Conservation (phyloP, 2,797 vertebrate genomes). For the Chaenodraco wilsoni region DNA sequence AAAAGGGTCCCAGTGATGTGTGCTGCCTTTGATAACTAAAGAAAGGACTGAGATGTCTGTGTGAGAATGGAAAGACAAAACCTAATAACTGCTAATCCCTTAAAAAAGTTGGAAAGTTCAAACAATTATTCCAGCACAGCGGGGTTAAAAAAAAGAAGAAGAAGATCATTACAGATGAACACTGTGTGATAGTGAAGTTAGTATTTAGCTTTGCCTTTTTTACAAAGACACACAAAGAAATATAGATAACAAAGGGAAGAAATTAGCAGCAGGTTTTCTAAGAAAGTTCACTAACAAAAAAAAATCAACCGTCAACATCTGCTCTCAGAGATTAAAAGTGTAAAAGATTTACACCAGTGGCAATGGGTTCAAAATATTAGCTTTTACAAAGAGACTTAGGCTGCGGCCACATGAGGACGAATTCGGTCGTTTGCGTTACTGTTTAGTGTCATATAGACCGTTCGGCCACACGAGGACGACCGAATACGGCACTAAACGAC, state of each 20-base stretch:
- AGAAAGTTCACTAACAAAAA: neutral
- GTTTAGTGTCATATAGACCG: too few species aligned
- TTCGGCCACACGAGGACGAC: too few species aligned
- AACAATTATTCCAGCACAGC: neutral
- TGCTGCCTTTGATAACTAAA: conserved; percentile 26
- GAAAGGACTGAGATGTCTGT: neutral
- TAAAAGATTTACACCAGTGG: conserved; percentile 10
- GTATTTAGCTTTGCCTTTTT: neutral
- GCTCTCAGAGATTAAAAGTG: neutral
- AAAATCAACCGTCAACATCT: conserved; percentile 7
- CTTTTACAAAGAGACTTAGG: too few species aligned
- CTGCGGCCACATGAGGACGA: too few species aligned
- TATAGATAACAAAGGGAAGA: neutral
- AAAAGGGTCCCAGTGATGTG: conserved; percentile 13
- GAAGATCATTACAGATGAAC: neutral
- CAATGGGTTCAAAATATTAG: neutral
- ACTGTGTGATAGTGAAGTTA: neutral
- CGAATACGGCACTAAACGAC: too few species aligned
- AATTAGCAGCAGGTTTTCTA: conserved; percentile 5
- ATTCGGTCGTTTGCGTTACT: too few species aligned
- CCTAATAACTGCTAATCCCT: neutral
- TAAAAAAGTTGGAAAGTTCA: neutral
- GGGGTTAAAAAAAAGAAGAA: neutral
- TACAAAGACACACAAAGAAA: neutral
- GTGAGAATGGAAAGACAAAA: conserved; percentile 9